phyloP scores from a whole-genome alignment of 1,140 invertebrate genomes.

The Dufourea novaeangliae region DNA sequence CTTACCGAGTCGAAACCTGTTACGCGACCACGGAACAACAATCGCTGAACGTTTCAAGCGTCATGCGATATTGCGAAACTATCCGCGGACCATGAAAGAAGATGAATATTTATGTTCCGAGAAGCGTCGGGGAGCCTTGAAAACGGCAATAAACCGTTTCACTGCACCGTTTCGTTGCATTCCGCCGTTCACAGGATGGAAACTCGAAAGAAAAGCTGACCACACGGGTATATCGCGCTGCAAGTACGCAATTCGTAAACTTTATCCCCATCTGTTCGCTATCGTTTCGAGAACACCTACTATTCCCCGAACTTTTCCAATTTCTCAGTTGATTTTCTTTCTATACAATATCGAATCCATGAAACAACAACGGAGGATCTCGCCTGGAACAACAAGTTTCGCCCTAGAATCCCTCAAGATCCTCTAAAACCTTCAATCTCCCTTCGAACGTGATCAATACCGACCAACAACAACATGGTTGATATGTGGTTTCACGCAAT shows the following conservation, averaged over 20 bases:
- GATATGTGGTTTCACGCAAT: no score
- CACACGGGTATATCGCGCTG: neutral
- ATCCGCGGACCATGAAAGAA: conserved; percentile 45
- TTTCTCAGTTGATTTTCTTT: no score
- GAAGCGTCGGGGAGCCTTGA: conserved; percentile 53
- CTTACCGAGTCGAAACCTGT: neutral
- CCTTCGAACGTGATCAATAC: no score
- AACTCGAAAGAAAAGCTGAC: conserved; percentile 5
- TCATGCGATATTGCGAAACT: conserved; percentile 50
- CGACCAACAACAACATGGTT: no score
- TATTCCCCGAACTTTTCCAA: no score
- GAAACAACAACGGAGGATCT: no score
- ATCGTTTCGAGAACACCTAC: no score
- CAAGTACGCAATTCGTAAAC: neutral
- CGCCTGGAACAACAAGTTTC: no score
- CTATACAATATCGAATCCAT: no score
- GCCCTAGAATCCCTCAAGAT: no score
- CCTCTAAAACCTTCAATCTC: no score
- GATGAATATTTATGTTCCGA: conserved; percentile 62
- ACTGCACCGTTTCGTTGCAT: conserved; percentile 60
- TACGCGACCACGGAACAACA: conserved; percentile 15
- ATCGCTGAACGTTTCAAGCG: conserved; percentile 36
- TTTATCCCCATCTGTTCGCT: no score
- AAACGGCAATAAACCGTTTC: conserved; percentile 58
- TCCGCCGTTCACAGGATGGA: conserved; percentile 38